These are phyloP conservation scores for Panonychus citri DNA, from an alignment of 1,140 invertebrate genomes.

Conservation along the genomic window DNA sequence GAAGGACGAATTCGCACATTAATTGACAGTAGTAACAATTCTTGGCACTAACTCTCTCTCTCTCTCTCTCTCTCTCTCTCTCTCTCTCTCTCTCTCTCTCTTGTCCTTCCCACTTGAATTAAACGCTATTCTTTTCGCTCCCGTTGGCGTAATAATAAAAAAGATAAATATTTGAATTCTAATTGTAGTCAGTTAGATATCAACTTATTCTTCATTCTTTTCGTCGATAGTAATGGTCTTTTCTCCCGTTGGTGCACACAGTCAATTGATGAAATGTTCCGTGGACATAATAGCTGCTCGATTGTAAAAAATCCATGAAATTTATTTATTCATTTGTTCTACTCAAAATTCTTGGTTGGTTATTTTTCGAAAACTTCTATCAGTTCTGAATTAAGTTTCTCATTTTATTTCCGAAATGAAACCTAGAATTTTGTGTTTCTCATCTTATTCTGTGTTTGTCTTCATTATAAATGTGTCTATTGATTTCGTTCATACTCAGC, in stretches of 20 bases:
- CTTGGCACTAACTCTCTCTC: not conserved
- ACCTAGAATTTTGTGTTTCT: not conserved
- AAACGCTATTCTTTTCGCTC: not conserved
- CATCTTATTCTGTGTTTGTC: not conserved
- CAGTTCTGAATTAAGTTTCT: not conserved
- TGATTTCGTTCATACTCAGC: not conserved
- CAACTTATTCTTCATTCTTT: not conserved
- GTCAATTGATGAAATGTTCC: too few species aligned
- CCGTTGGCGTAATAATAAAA: too few species aligned
- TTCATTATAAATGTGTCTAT: conserved; percentile 5
- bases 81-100: not conserved
- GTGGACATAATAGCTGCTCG: too few species aligned
- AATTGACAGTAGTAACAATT: too few species aligned
- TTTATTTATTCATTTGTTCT: not conserved
- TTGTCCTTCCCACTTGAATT: not conserved
- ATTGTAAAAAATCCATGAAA: too few species aligned
- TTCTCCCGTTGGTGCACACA: too few species aligned
- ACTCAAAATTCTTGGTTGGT: not conserved
- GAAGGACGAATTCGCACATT: too few species aligned
- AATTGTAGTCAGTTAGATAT: too few species aligned
- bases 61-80: conserved; percentile 1
- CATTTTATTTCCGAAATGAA: not conserved
- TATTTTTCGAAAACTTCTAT: not conserved
- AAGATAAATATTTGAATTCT: too few species aligned
- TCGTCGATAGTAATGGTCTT: too few species aligned